Percentiles rank a stretch among this genome's conserved stretches.
phyloP scores from a whole-genome alignment of 1,140 invertebrate species.

The Leptonema lineaticorne region DNA sequence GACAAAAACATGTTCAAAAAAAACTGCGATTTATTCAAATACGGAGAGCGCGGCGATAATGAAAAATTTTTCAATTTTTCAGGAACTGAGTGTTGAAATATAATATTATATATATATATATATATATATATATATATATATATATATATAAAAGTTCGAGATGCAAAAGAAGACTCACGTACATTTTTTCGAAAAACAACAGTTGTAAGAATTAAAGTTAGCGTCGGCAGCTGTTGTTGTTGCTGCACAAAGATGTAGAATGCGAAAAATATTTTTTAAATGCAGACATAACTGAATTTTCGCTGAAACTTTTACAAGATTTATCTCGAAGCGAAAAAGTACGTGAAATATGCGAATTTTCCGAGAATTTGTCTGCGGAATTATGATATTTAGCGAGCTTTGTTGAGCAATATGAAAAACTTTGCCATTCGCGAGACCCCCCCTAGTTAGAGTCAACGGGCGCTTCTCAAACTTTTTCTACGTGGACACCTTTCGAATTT shows the following conservation, averaged over 20 bases:
- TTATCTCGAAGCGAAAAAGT: background rate
- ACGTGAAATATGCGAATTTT: background rate
- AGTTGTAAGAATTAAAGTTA: conserved; percentile 4
- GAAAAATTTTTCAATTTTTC: too few relatives aligned
- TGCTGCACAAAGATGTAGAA: background rate
- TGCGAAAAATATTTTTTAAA: background rate
- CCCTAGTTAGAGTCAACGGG: too few relatives aligned
- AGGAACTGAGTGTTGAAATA: too few relatives aligned
- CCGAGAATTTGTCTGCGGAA: background rate
- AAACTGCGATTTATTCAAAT: too few relatives aligned
- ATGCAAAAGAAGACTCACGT: background rate
- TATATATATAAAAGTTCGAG: background rate
- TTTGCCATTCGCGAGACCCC: too few relatives aligned
- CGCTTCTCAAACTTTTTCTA: too few relatives aligned
- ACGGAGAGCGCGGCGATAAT: too few relatives aligned
- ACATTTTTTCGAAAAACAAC: background rate
- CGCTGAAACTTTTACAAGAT: conserved; percentile 13
- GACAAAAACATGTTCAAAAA: too few relatives aligned
- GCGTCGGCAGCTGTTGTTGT: conserved; percentile 3
- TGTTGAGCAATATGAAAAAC: too few relatives aligned
- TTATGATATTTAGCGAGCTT: background rate
- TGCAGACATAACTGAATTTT: conserved; percentile 7
- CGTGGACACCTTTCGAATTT: too few relatives aligned
- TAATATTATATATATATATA: background rate
- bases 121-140: background rate